Evolutionary conservation across 2,888 invertebrate genomes (phyloP).

Genomic region (Alloscopus bannaensis): DNA sequence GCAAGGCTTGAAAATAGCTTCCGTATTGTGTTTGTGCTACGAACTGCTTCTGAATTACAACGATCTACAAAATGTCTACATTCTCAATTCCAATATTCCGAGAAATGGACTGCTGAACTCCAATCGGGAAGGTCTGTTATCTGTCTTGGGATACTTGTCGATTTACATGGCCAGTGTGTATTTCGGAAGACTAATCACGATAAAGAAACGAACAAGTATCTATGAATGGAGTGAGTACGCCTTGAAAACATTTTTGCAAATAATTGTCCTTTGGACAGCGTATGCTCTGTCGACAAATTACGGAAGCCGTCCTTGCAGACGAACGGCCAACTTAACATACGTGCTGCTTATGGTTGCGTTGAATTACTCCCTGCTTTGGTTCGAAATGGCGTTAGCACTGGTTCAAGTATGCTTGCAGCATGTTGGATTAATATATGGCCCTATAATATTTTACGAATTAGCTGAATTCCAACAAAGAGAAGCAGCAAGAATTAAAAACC

Average conservation of each 20-base stretch:
- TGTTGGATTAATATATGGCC: slow-evolving; percentile 67
- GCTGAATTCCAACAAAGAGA: slow-evolving; percentile 44
- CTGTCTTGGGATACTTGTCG: slow-evolving; percentile 88
- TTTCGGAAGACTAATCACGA: slow-evolving; percentile 79
- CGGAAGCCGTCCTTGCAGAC: slow-evolving; percentile 80
- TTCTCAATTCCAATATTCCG: slow-evolving; percentile 79
- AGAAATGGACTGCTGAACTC: slow-evolving; percentile 82
- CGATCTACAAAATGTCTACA: slow-evolving; percentile 82
- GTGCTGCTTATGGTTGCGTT: slow-evolving; percentile 85
- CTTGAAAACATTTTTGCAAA: slow-evolving; percentile 54
- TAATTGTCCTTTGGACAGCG: slow-evolving; percentile 67
- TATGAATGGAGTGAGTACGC: slow-evolving; percentile 70
- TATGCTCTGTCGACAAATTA: slow-evolving; percentile 68
- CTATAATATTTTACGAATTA: slow-evolving; percentile 68
- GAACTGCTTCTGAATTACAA: slow-evolving; percentile 80
- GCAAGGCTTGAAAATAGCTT: slow-evolving; percentile 79
- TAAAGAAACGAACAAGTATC: slow-evolving; percentile 51
- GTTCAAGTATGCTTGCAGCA: slow-evolving; percentile 64
- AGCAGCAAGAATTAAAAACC: slow-evolving; percentile 24
- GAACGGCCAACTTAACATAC: slow-evolving; percentile 89
- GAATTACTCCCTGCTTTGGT: slow-evolving; percentile 78
- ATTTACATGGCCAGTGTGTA: slow-evolving; percentile 87
- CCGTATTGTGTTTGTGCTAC: slow-evolving; percentile 80
- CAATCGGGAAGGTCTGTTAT: slow-evolving; percentile 94
- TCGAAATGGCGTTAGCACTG: slow-evolving; percentile 74